A percentile compares a stretch with the other conserved stretches of the same genome.
Evolutionary conservation across 37 sponge, comb jelly and placozoan species (phyloP).

Genomic region (Amphimedon queenslandica): DNA sequence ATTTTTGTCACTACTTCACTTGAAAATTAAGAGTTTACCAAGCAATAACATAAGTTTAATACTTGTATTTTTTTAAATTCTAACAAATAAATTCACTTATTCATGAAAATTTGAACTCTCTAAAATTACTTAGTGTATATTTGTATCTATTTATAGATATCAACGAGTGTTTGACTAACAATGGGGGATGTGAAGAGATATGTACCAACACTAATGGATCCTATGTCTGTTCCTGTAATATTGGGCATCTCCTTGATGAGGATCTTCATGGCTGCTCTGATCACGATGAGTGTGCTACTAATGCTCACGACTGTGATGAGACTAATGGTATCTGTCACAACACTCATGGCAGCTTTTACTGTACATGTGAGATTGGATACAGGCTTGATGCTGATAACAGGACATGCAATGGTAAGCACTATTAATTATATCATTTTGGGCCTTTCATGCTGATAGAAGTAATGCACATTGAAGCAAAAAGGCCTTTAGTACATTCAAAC

Average conservation of each 20-base stretch:
- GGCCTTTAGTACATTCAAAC: too few relatives aligned
- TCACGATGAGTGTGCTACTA: slow-evolving; percentile 14
- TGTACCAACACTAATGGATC: slow-evolving; percentile 2
- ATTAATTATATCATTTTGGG: too few relatives aligned
- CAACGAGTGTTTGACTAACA: background rate
- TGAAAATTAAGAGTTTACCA: too few relatives aligned
- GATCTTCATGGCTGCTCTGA: slow-evolving; percentile 8
- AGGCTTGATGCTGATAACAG: slow-evolving; percentile 4
- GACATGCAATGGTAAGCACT: slow-evolving; percentile 6
- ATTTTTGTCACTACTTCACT: too few relatives aligned
- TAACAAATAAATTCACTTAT: background rate
- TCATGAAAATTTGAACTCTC: background rate
- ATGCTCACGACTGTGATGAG: slow-evolving; percentile 27
- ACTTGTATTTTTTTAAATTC: too few relatives aligned
- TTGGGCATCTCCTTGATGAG: background rate
- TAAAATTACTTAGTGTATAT: background rate
- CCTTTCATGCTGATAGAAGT: too few relatives aligned
- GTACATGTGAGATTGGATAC: slow-evolving; percentile 22
- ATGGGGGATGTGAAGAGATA: slow-evolving; percentile 4
- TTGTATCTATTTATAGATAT: slow-evolving; percentile 1
- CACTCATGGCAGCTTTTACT: slow-evolving; percentile 15
- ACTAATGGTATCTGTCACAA: slow-evolving; percentile 30
- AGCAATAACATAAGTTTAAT: background rate
- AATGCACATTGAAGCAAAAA: too few relatives aligned
- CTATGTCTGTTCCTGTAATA: slow-evolving; percentile 1